Base-by-base conservation (phyloP, 2,888 invertebrate genomes). In the Cephus rjabovi region DNA sequence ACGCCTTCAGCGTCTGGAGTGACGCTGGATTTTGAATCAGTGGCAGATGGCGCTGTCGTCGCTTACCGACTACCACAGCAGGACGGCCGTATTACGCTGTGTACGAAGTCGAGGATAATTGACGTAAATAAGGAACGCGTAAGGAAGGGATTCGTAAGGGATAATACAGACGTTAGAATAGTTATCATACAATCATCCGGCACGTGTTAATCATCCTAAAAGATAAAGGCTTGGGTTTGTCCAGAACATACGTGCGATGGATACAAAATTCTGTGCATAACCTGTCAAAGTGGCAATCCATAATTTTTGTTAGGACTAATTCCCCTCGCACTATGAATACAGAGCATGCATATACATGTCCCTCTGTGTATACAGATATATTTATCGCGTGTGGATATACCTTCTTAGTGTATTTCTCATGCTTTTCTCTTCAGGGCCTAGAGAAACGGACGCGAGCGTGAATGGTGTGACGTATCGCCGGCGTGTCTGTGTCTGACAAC, bases 401-500 rank as follows among this genome's bases (percentile, higher is more conserved):
- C 56, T 56, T 23, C 56, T 56, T 23, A 1, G 23, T 23, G 23
- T 56, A 56, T 12, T 34, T 71, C 71, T 34, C 71, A 15, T 71
- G 33, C 31, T 76, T 69, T 74, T 73, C 68, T 56, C 74, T 56
- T 76, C 82, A 78, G 81, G 81, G 80, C 83, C 82, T 83, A 12
- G 83, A 86, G 84, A 86, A 85, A 83, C 85, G 85, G 80, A 84
- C 82, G 83, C 83, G 31, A 83, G 82, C 83, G 87, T 86, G 88
- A 90, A 90, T 89, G 89, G 88, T 83, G 88, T 90, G 89, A 91
- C 90, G 89, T 90, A 91, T 90, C 89, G 88, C 85, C 84, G 86
- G 83, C 88, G 88, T 88, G 90, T 88, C 91, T 91, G 91, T 85
- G 85, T 86, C 86, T 90, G 91, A 91, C 91, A 91, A 87, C 87